Evolutionary conservation across 1,140 invertebrate genomes (phyloP), one percentile per base, ranked within the genome.

Genomic region (Tetragonula clypearis): DNA sequence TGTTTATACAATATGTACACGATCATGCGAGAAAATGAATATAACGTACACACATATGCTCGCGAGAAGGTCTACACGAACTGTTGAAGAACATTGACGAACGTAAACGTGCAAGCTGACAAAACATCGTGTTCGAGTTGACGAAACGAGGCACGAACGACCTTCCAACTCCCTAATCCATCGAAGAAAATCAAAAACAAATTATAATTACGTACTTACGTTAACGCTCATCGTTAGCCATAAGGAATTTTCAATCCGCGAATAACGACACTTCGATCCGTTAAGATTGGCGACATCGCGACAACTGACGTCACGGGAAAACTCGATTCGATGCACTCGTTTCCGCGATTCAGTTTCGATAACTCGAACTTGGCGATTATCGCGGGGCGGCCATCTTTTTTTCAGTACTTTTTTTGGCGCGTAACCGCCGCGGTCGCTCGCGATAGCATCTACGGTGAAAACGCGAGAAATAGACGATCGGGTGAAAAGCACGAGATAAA

Each of bases 341-440:
- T 35, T 41, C 1, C 11, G 1, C 49, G 65, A 41, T 69, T 4
- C 0, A 35, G 11, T 23, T 21, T 6, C 30, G 66, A 80, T 68
- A 80, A 49, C 26, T 17, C 19, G 71, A 75, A 12, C 8, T 58
- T 15, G 3, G 12, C 11, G 65, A 69, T 41, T 1, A 11, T 4
- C 30, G 55, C 17, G 1, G 2, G 53, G 30, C 23, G 14, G 77
- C 35, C 35, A 53, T 62, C 41, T 60, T 41, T 30, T 60, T 60
- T 79, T 69, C 30, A 21, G 0, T 26, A 21, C 49, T 4, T 2
- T 66, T 75, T 82, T 82, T 74, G 69, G 79, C 79, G 79, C 71
- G 79, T 49, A 69, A 80, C 71, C 55, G 35, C 41, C 56, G 4
- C 58, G 30, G 35, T 58, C 56, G 1, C 2, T 30, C 49, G 26